Conservation (phyloP, 1,140 invertebrate genomes). For the Melanaphis sacchari region DNA sequence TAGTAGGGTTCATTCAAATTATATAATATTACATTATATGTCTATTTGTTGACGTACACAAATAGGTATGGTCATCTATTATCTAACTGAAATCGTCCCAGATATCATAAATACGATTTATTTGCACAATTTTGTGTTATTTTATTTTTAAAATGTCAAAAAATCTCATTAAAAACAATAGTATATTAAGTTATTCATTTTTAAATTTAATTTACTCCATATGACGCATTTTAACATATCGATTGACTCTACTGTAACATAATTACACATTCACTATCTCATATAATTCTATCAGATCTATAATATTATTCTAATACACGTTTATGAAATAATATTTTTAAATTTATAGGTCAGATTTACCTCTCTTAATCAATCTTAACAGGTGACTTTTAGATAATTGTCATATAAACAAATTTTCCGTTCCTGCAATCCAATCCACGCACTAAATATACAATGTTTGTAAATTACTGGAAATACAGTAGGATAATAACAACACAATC, state of each 20-base stretch:
- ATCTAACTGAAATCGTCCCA: not conserved
- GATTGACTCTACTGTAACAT: not conserved
- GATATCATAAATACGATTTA: not conserved
- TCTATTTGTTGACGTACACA: not conserved
- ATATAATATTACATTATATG: not conserved
- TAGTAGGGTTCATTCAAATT: not conserved
- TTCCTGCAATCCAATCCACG: not conserved
- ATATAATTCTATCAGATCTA: not conserved
- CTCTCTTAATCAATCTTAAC: not conserved
- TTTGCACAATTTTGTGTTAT: not conserved
- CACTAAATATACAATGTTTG: not conserved
- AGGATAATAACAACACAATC: not conserved
- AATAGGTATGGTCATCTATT: too few relatives aligned
- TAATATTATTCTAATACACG: not conserved
- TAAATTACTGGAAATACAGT: not conserved
- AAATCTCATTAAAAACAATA: not conserved
- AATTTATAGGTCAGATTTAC: not conserved
- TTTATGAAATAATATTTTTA: not conserved
- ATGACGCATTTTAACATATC: not conserved
- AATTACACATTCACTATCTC: not conserved
- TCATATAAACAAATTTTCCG: not conserved
- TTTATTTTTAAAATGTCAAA: not conserved
- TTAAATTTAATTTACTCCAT: not conserved
- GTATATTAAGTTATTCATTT: not conserved
- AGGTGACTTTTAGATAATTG: not conserved